Evolutionary conservation across 2,888 invertebrate genomes (phyloP).

Genomic region (Coleophora deauratella): DNA sequence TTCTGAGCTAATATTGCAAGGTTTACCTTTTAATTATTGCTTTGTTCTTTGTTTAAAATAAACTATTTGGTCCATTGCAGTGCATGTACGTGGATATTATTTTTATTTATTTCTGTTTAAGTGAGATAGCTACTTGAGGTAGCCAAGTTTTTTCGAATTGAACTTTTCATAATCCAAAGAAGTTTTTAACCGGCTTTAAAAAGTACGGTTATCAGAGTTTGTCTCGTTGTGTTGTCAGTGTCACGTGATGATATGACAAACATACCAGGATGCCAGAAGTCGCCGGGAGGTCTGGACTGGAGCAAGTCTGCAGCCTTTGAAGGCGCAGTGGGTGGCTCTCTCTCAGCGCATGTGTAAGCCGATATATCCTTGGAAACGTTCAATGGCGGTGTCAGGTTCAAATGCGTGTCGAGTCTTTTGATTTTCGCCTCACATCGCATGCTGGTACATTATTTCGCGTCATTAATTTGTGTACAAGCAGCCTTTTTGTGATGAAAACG

Average conservation of each 20-base stretch:
- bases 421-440: constrained; percentile 69
- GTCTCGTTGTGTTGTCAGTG: too few relatives aligned
- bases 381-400: constrained; percentile 66
- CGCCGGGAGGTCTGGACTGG: constrained; percentile 29
- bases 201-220: too few relatives aligned
- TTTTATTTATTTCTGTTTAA: too few relatives aligned
- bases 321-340: constrained; percentile 59
- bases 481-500: constrained; percentile 46
- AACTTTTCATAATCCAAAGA: too few relatives aligned
- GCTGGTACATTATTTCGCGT: constrained; percentile 71
- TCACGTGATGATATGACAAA: constrained; percentile 1
- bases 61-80: too few relatives aligned
- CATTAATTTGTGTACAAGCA: constrained; percentile 58
- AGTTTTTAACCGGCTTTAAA: too few relatives aligned
- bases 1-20: constrained; percentile 6
- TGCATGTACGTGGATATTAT: too few relatives aligned
- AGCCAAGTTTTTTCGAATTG: too few relatives aligned
- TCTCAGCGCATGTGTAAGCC: constrained; percentile 46
- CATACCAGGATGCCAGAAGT: constrained; percentile 33
- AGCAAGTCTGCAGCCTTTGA: constrained; percentile 21
- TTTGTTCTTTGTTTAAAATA: constrained; percentile 1
- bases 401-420: constrained; percentile 59
- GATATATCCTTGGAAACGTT: constrained; percentile 71
- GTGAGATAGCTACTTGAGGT: too few relatives aligned
- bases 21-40: constrained; percentile 8